Percentiles rank a stretch among this genome's conserved stretches.
Conservation (phyloP, 2,797 vertebrate species). For the Bufotes viridis region DNA sequence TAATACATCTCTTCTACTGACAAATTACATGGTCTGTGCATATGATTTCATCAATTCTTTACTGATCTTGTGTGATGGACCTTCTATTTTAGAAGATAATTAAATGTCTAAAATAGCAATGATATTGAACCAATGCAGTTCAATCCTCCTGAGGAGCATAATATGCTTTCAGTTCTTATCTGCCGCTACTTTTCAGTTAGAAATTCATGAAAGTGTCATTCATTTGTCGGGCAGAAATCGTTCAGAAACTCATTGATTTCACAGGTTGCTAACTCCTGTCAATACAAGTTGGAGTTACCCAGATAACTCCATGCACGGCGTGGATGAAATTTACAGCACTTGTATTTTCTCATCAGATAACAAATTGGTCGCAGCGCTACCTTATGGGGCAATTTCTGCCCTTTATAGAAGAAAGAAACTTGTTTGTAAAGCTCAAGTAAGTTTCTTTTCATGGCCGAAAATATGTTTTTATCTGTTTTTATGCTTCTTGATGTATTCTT, state of each 20-base stretch:
- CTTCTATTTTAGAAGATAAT: constrained; percentile 50
- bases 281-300: constrained; percentile 42
- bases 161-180: constrained; percentile 45
- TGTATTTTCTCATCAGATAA: constrained; percentile 20
- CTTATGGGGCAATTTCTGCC: not conserved
- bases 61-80: constrained; percentile 20
- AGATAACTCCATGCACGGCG: constrained; percentile 11
- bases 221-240: constrained; percentile 40
- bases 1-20: not conserved
- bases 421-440: not conserved
- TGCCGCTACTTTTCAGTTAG: constrained; percentile 19
- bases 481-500: not conserved
- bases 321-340: constrained; percentile 27
- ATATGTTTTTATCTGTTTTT: not conserved
- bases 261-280: constrained; percentile 47
- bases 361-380: not conserved
- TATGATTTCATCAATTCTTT: constrained; percentile 45
- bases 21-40: constrained; percentile 19
- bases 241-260: constrained; percentile 43
- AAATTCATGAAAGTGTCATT: constrained; percentile 47
- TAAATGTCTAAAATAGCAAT: constrained; percentile 52
- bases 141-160: constrained; percentile 32
- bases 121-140: constrained; percentile 48
- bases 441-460: not conserved
- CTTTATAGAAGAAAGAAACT: not conserved